Conservation (phyloP, 1,140 invertebrate genomes). For the Linepithema humile region DNA sequence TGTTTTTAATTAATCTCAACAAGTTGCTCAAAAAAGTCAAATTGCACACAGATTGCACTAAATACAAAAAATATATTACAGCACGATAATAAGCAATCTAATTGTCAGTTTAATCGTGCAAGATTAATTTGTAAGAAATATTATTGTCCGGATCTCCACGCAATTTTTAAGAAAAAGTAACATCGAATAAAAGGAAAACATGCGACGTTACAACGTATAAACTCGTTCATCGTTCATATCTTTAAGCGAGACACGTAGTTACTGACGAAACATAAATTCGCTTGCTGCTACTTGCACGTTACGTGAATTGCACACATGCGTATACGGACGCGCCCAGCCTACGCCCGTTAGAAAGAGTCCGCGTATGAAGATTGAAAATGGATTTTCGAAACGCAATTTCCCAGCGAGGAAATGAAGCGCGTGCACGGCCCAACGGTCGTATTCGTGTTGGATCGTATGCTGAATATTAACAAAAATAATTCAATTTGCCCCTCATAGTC, state of each 20-base stretch:
- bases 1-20: no score
- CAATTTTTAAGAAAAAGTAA: neutral
- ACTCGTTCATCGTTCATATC: slow-evolving; percentile 23
- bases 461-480: slow-evolving; percentile 72
- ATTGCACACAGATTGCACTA: no score
- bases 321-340: neutral
- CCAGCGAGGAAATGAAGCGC: slow-evolving; percentile 72
- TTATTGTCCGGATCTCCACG: no score
- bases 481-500: slow-evolving; percentile 40
- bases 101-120: no score
- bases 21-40: no score
- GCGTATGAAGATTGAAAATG: slow-evolving; percentile 70
- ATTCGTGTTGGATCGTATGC: slow-evolving; percentile 33
- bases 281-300: slow-evolving; percentile 1
- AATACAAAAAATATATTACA: no score
- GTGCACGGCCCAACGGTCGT: slow-evolving; percentile 43
- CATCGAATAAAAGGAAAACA: neutral
- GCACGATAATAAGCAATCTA: no score
- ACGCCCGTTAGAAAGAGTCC: slow-evolving; percentile 54
- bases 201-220: neutral
- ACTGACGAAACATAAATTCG: slow-evolving; percentile 48
- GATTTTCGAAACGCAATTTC: slow-evolving; percentile 74
- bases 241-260: slow-evolving; percentile 9
- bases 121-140: no score
- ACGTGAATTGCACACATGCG: neutral